Evolutionary conservation across 1,140 invertebrate genomes (phyloP).

Genomic region (Apis cerana): DNA sequence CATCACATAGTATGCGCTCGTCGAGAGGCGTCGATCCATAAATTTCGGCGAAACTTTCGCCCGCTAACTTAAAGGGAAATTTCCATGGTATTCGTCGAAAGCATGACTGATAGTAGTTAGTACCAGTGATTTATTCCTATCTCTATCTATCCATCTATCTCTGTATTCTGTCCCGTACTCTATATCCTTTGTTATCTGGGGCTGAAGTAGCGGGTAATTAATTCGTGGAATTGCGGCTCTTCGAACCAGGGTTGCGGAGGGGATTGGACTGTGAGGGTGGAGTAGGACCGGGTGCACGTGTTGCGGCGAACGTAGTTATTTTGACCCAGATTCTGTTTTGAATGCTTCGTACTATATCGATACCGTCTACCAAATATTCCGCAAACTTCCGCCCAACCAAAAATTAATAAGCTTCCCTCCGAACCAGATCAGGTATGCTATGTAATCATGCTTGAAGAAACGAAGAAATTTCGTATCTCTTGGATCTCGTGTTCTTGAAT

Average conservation of each 20-base stretch:
- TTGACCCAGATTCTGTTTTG: conserved; percentile 44
- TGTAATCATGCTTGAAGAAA: not conserved
- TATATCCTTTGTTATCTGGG: conserved; percentile 45
- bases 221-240: conserved; percentile 43
- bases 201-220: conserved; percentile 37
- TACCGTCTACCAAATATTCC: conserved; percentile 16
- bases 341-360: conserved; percentile 16
- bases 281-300: conserved; percentile 30
- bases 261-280: not conserved
- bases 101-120: conserved; percentile 39
- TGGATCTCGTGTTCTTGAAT: not conserved
- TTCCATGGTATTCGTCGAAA: conserved; percentile 22
- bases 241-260: conserved; percentile 11
- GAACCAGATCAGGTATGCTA: not conserved
- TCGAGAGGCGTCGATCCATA: conserved; percentile 4
- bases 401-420: conserved; percentile 18
- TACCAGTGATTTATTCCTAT: conserved; percentile 32
- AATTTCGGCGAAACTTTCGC: conserved; percentile 41
- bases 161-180: not conserved
- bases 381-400: not conserved
- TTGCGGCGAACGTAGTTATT: conserved; percentile 38
- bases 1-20: not conserved
- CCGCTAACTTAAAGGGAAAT: not conserved
- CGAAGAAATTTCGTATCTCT: not conserved
- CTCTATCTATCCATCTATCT: not conserved